Evolutionary conservation across 2,113 vertebrate genomes (phyloP).

Genomic region (Progne subis): DNA sequence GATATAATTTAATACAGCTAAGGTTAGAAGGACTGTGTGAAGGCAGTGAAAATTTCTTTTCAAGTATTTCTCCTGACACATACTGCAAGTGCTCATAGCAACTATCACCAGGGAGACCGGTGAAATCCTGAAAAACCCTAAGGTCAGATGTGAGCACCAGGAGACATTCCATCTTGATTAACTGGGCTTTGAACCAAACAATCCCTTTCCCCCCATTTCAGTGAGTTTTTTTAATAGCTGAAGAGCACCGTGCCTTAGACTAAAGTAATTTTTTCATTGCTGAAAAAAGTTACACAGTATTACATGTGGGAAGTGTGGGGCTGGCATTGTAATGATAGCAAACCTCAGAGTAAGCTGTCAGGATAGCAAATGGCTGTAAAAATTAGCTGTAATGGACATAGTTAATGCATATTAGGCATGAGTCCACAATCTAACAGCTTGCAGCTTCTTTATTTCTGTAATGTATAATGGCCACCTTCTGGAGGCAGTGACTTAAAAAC

Average conservation of each 20-base stretch:
- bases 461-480: not conserved
- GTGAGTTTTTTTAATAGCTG: not conserved
- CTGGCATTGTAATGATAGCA: not conserved
- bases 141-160: conserved; percentile 55
- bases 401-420: not conserved
- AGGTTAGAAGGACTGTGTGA: conserved; percentile 43
- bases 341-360: not conserved
- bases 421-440: not conserved
- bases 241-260: not conserved
- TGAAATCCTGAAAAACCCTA: conserved; percentile 58
- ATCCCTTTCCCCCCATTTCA: not conserved
- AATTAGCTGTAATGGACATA: not conserved
- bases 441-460: not conserved
- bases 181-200: conserved; percentile 38
- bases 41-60: conserved; percentile 61
- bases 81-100: conserved; percentile 68
- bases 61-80: conserved; percentile 53
- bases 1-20: conserved; percentile 28
- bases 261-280: not conserved
- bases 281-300: not conserved
- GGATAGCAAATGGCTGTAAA: not conserved
- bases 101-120: conserved; percentile 77
- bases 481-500: not conserved
- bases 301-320: not conserved
- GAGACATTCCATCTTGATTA: conserved; percentile 64